Conservation (phyloP, 2,888 invertebrate species). For the Heliconius hortense region DNA sequence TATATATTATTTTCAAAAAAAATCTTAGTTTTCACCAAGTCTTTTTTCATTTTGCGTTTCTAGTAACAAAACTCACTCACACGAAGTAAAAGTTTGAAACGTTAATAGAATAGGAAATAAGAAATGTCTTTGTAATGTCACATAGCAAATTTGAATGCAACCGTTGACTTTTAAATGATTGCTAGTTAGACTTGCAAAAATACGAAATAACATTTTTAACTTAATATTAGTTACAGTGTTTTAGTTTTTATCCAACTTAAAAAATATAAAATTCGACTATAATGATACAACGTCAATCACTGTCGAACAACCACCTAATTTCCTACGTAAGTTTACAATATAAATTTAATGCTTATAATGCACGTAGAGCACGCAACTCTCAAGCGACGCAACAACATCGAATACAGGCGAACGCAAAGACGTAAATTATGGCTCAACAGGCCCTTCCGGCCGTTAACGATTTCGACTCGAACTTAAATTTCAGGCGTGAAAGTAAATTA, state of each 20-base stretch:
- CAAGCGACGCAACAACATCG: conserved; percentile 68
- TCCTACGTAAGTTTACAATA: conserved; percentile 71
- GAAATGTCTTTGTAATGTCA: conserved; percentile 40
- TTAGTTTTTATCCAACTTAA: neutral
- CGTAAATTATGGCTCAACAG: conserved; percentile 78
- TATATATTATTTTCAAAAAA: too few species aligned
- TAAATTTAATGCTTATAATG: conserved; percentile 75
- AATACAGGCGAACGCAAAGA: conserved; percentile 64
- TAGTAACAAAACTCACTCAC: neutral
- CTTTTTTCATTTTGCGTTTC: too few species aligned
- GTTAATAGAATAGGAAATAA: conserved; percentile 44
- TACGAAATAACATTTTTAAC: neutral
- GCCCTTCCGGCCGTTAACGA: conserved; percentile 77
- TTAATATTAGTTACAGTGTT: neutral
- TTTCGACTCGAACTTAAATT: conserved; percentile 72
- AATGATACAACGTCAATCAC: conserved; percentile 64
- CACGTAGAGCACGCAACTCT: conserved; percentile 71
- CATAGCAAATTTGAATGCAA: conserved; percentile 23
- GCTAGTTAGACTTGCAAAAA: neutral
- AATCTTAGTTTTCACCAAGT: too few species aligned
- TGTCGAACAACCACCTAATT: conserved; percentile 75
- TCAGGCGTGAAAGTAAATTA: conserved; percentile 77
- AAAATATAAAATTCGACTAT: conserved; percentile 54
- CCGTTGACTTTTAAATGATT: neutral
- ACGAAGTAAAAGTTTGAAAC: conserved; percentile 34